phyloP scores from a whole-genome alignment of 2,113 vertebrate genomes.

The Pollachius pollachius region DNA sequence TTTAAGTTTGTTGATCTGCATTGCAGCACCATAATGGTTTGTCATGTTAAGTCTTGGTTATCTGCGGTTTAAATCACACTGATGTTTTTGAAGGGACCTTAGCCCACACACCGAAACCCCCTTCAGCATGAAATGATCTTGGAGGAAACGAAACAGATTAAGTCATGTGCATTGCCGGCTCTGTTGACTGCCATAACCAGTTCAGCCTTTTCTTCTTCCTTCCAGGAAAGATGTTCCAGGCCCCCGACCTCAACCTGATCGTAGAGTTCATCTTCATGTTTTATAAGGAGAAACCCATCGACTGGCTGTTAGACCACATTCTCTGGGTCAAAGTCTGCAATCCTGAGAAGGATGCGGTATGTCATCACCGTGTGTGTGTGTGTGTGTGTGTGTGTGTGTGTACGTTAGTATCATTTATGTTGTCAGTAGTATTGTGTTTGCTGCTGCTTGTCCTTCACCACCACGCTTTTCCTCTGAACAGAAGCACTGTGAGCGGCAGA shows the following conservation, averaged over 20 bases:
- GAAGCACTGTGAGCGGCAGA: constrained; percentile 98
- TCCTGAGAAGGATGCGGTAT: constrained; percentile 97
- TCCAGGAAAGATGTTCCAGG: constrained; percentile 98
- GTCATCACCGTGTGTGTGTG: background rate
- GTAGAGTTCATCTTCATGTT: constrained; percentile 99
- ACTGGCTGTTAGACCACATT: constrained; percentile 97
- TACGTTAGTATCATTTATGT: background rate
- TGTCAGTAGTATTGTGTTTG: background rate
- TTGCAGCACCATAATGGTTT: too few relatives aligned
- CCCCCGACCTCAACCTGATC: constrained; percentile 94
- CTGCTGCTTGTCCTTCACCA: background rate
- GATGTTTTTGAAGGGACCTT: too few relatives aligned
- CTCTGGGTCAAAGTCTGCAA: constrained; percentile 99
- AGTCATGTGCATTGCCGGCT: constrained; percentile 7
- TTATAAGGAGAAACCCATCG: constrained; percentile 98
- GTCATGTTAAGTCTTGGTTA: too few relatives aligned
- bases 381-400: background rate
- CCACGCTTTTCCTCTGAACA: constrained; percentile 20
- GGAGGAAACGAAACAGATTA: background rate
- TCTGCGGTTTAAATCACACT: too few relatives aligned
- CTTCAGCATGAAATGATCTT: too few relatives aligned
- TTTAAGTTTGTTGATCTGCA: too few relatives aligned
- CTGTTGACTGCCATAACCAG: background rate
- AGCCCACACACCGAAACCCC: too few relatives aligned
- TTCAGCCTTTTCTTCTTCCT: constrained; percentile 19